A percentile compares a stretch with the other conserved stretches of the same genome.
phyloP scores from a whole-genome alignment of 2,888 invertebrate genomes.

The Aplocera efformata region DNA sequence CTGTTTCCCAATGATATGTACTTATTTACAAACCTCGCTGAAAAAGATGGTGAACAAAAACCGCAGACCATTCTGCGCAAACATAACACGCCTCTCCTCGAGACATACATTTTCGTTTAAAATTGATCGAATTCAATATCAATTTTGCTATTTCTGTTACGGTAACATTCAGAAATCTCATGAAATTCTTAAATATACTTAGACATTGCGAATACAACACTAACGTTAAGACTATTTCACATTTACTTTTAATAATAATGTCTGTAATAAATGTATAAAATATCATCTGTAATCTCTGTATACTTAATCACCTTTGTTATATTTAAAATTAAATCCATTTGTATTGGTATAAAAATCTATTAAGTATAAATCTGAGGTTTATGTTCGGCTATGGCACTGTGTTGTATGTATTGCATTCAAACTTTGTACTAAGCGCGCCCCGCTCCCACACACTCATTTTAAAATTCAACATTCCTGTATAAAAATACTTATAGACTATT shows the following conservation, averaged over 20 bases:
- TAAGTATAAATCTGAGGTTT: constrained; percentile 79
- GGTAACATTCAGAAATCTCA: constrained; percentile 19
- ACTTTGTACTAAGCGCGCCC: constrained; percentile 62
- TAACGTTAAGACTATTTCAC: constrained; percentile 76
- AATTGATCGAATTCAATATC: constrained; percentile 36
- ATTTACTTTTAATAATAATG: constrained; percentile 76
- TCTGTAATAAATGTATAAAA: constrained; percentile 81
- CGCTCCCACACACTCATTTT: constrained; percentile 43
- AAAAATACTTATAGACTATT: constrained; percentile 77
- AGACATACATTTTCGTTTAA: constrained; percentile 35
- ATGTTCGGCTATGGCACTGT: constrained; percentile 76
- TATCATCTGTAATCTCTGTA: constrained; percentile 81
- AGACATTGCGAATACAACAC: constrained; percentile 62
- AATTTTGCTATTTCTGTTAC: constrained; percentile 37
- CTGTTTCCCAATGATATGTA: constrained; percentile 66
- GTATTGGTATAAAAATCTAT: constrained; percentile 80
- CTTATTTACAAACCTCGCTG: constrained; percentile 62
- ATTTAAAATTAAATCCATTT: constrained; percentile 81
- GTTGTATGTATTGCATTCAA: constrained; percentile 69
- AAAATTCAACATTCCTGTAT: constrained; percentile 61
- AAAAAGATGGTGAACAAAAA: constrained; percentile 31
- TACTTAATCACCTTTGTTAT: constrained; percentile 80
- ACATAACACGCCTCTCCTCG: constrained; percentile 6
- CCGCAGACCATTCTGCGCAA: constrained; percentile 16
- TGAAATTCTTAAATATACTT: constrained; percentile 40